These are phyloP conservation scores for Oceanodroma leucorhoa DNA, from an alignment of 2,797 vertebrate genomes.

Conservation along the genomic window DNA sequence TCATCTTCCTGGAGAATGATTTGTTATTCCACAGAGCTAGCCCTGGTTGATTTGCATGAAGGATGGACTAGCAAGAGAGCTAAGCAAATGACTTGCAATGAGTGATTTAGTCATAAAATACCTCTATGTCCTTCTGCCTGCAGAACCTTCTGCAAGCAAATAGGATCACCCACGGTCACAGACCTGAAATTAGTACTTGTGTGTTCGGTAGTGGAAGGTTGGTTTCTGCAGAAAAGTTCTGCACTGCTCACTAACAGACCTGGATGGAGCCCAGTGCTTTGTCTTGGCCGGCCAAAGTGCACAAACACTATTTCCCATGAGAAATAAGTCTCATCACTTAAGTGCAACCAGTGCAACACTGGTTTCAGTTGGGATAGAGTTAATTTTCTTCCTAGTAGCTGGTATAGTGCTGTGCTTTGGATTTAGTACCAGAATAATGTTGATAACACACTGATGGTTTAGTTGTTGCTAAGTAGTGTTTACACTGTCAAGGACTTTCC, in stretches of 20 bases:
- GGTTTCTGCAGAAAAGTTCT: background rate
- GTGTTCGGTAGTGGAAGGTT: background rate
- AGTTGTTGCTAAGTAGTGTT: no score
- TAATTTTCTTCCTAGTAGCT: no score
- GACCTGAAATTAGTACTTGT: background rate
- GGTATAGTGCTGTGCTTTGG: no score
- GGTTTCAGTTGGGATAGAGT: no score
- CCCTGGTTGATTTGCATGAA: background rate
- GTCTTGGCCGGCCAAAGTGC: background rate
- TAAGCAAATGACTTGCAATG: background rate
- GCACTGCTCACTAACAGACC: background rate
- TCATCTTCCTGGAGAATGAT: background rate
- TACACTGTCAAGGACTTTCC: no score
- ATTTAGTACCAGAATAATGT: no score
- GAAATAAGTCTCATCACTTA: background rate
- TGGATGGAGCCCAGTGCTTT: background rate
- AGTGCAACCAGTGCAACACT: background rate
- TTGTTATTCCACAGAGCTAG: background rate
- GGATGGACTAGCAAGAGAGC: background rate
- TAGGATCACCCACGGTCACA: background rate
- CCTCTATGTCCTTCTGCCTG: background rate
- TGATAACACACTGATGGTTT: no score
- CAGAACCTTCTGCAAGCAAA: background rate
- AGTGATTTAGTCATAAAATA: background rate
- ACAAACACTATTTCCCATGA: background rate